These are phyloP conservation scores for Chymomyza amoena DNA, from an alignment of 2,888 invertebrate species.

Conservation along the genomic window DNA sequence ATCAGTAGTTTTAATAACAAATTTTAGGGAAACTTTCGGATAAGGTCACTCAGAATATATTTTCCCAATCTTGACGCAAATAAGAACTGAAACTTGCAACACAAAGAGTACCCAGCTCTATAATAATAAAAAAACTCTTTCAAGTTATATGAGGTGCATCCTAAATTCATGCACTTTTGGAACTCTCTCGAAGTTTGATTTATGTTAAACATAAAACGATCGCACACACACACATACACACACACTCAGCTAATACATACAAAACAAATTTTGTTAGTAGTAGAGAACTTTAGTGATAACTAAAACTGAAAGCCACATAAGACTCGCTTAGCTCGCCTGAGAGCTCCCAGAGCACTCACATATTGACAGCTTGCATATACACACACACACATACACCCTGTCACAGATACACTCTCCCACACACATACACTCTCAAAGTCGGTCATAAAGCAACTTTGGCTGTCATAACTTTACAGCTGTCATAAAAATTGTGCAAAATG, in stretches of 20 bases:
- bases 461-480: conserved; percentile 3
- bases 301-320: neutral
- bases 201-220: neutral
- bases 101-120: neutral
- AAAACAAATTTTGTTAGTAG: neutral
- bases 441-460: conserved; percentile 5
- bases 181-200: neutral
- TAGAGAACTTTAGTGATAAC: neutral
- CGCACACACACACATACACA: neutral
- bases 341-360: neutral
- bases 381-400: neutral
- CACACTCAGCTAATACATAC: neutral
- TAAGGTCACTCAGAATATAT: too few species aligned
- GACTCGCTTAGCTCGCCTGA: neutral
- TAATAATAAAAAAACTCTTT: neutral
- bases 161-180: neutral
- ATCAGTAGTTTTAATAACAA: too few species aligned
- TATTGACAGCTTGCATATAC: neutral
- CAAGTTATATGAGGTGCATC: neutral
- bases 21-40: too few species aligned
- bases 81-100: too few species aligned
- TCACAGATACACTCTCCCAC: neutral
- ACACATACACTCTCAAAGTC: neutral
- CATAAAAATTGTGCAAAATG: neutral
- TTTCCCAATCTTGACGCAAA: too few species aligned